Evolutionary conservation across 2,888 invertebrate species (phyloP).

Genomic region (Eupithecia vulgata): DNA sequence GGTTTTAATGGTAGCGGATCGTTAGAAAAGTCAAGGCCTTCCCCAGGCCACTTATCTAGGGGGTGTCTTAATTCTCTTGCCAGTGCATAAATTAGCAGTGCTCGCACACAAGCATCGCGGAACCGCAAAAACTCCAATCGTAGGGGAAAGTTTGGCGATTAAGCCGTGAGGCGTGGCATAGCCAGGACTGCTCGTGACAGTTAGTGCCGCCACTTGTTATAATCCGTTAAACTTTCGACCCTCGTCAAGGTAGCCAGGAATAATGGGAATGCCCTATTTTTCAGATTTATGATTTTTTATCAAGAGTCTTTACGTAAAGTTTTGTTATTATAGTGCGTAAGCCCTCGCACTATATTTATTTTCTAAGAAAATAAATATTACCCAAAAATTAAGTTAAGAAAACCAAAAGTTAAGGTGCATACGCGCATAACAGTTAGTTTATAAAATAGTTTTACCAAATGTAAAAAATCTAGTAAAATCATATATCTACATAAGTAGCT

Average conservation of each 20-base stretch:
- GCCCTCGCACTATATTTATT: too few relatives aligned
- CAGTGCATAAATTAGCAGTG: constrained; percentile 78
- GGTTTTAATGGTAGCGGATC: not conserved
- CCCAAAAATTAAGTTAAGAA: too few relatives aligned
- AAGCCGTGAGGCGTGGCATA: constrained; percentile 80
- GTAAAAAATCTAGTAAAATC: too few relatives aligned
- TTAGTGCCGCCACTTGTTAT: constrained; percentile 83
- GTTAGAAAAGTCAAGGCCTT: not conserved
- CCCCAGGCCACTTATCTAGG: constrained; percentile 45
- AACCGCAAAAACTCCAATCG: constrained; percentile 82
- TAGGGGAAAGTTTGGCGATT: constrained; percentile 82
- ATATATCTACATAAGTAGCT: too few relatives aligned
- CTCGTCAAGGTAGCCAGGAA: constrained; percentile 80
- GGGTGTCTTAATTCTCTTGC: constrained; percentile 61
- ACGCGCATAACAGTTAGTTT: too few relatives aligned
- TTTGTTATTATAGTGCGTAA: too few relatives aligned
- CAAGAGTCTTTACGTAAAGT: not conserved
- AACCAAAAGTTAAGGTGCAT: too few relatives aligned
- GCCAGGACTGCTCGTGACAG: constrained; percentile 81
- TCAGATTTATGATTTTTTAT: constrained; percentile 62
- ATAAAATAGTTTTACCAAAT: too few relatives aligned
- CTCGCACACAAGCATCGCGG: constrained; percentile 68
- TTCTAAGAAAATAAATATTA: too few relatives aligned
- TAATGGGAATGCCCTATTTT: constrained; percentile 75
- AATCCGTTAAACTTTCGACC: constrained; percentile 82